Conservation (phyloP, 2,888 invertebrate species). For the Spodoptera exigua region DNA sequence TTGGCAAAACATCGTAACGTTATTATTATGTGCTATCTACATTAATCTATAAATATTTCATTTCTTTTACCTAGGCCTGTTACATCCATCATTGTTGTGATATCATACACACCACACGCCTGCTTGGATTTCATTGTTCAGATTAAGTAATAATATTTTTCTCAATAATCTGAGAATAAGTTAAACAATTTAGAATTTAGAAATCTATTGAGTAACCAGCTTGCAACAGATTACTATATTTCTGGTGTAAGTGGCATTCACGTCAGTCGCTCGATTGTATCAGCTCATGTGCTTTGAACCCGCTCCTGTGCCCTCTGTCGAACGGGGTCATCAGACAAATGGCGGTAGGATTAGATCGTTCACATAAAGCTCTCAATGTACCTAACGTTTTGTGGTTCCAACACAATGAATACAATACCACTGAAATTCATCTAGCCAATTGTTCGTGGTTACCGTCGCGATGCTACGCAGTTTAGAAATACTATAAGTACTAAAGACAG, state of each 20-base stretch:
- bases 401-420: slow-evolving; percentile 30
- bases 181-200: no score
- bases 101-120: no score
- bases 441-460: slow-evolving; percentile 12
- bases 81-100: neutral
- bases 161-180: no score
- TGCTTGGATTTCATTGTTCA: no score
- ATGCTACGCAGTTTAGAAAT: slow-evolving; percentile 20
- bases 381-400: slow-evolving; percentile 46
- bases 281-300: slow-evolving; percentile 61
- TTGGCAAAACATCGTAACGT: slow-evolving; percentile 13
- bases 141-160: no score
- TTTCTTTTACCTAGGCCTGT: slow-evolving; percentile 6
- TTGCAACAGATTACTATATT: slow-evolving; percentile 57
- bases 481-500: slow-evolving; percentile 21
- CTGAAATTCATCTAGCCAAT: slow-evolving; percentile 29
- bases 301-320: slow-evolving; percentile 58
- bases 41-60: slow-evolving; percentile 5
- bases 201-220: no score
- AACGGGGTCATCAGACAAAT: slow-evolving; percentile 61
- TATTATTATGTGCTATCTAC: neutral
- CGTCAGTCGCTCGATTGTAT: slow-evolving; percentile 68
- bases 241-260: slow-evolving; percentile 67
- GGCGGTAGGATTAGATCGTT: slow-evolving; percentile 48
- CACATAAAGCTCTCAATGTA: slow-evolving; percentile 43